These are phyloP conservation scores for Oasisia sp. DNA, from an alignment of 2,888 invertebrate species.

Conservation along the genomic window DNA sequence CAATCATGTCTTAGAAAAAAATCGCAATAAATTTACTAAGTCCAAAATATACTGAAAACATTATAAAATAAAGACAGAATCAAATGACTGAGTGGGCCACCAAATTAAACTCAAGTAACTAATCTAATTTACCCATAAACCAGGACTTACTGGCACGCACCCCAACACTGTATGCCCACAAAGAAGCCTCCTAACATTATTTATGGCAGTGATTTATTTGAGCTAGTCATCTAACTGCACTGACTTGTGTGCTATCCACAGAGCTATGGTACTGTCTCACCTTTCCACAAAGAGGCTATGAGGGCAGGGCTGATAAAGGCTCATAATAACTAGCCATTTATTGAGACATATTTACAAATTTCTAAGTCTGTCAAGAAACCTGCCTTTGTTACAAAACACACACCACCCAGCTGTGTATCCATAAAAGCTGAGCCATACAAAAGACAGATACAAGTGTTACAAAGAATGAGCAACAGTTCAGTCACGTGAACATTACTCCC, in stretches of 20 bases:
- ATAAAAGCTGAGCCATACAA: not conserved
- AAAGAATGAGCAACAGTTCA: not conserved
- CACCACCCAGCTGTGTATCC: not conserved
- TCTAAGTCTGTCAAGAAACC: not conserved
- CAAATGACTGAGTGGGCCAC: not conserved
- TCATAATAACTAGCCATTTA: not conserved
- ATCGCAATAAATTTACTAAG: not conserved
- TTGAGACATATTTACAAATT: not conserved
- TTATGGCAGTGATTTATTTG: not conserved
- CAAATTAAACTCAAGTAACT: not conserved
- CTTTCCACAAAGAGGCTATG: too few relatives aligned
- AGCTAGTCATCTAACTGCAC: not conserved
- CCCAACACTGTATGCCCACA: not conserved
- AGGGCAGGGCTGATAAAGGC: too few relatives aligned
- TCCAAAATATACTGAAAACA: not conserved
- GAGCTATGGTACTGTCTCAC: too few relatives aligned
- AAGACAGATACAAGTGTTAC: not conserved
- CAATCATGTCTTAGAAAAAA: too few relatives aligned
- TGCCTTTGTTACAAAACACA: not conserved
- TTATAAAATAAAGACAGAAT: not conserved
- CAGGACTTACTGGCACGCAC: not conserved
- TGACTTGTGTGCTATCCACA: not conserved
- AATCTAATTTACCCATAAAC: not conserved
- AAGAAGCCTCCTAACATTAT: not conserved
- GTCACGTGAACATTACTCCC: not conserved